Percentiles rank a stretch among this genome's conserved stretches.
phyloP scores from a whole-genome alignment of 2,113 vertebrate genomes.

The Falco punctatus region DNA sequence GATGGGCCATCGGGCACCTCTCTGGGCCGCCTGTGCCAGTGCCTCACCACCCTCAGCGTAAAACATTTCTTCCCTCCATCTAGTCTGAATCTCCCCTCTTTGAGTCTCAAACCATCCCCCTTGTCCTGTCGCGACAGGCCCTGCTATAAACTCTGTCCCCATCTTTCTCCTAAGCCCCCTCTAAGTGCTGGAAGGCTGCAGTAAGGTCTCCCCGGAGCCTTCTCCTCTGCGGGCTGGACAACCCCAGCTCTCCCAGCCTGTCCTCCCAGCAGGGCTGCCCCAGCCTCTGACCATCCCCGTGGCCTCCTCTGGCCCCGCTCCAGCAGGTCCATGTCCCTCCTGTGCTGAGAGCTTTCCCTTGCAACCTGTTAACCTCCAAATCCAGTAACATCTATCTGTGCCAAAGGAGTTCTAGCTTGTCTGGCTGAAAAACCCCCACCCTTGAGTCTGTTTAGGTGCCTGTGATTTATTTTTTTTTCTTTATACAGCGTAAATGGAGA shows the following conservation, averaged over 20 bases:
- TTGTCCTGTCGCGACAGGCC: fast-evolving
- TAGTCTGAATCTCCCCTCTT: background rate
- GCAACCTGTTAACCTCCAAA: background rate
- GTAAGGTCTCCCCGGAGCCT: background rate
- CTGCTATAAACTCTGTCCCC: too few species aligned
- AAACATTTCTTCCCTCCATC: background rate
- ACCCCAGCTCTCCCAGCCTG: background rate
- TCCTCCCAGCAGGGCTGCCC: background rate
- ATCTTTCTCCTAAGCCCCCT: too few species aligned
- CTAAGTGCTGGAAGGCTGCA: too few species aligned
- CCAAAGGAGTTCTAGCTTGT: background rate
- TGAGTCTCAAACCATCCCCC: background rate
- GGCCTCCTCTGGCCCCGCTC: fast-evolving
- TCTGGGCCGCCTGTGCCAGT: background rate
- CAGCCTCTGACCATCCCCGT: fast-evolving
- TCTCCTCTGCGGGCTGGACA: background rate
- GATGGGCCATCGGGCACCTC: background rate
- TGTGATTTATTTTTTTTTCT: background rate
- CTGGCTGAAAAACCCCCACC: background rate
- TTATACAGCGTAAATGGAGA: background rate
- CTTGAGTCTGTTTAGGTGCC: background rate
- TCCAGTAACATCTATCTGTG: background rate
- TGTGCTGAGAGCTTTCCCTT: background rate
- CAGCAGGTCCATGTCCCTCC: fast-evolving
- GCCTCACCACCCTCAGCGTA: fast-evolving